Evolutionary conservation across 2,797 vertebrate species (phyloP), one percentile per base, ranked within the genome.

Genomic region (Rhinoraja longicauda): DNA sequence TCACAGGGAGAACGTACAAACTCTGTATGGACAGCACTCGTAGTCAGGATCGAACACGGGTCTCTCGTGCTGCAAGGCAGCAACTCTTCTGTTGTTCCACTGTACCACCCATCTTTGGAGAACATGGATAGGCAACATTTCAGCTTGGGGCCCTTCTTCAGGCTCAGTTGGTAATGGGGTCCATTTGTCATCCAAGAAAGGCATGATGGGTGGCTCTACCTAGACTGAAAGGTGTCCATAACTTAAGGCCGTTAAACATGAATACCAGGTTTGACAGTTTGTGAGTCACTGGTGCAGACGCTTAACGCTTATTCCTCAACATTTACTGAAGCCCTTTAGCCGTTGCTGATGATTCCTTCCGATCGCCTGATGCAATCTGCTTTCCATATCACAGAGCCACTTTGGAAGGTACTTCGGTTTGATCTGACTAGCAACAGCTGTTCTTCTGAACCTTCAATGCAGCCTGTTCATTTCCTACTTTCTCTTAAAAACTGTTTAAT

Each of bases 301-400:
- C 5, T 12, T 29, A 84, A 26, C 32, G 88, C n/a, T 53, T 39
- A 73, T 73, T 73, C n/a, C 67, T n/a, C 70, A 92, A 39, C 64
- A 73, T 36, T 92, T 29, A 53, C 5, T 15, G 26, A 53, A 91
- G 39, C 67, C 17, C 64, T 70, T 90, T 67, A 67, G 88, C 64
- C 24, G 62, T 90, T 90, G 9, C 36, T 90, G 90, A 29, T 92
- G 1, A 92, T 92, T 53, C 84, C 53, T 72, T 92, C 36, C 45
- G 70, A 53, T 53, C 70, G 72, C 36, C 70, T 39, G 72, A 75
- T 53, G 21, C 70, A 45, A 39, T 92, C 70, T 73, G 70, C 29
- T 92, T 92, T 92, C 24, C 90, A 72, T 73, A 53, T 73, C 67
- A 75, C 39, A 92, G 90, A 53, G n/a, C 39, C 39, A 53, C 15